Conservation (phyloP, 1,140 invertebrate genomes). For the Drosophila ambigua region DNA sequence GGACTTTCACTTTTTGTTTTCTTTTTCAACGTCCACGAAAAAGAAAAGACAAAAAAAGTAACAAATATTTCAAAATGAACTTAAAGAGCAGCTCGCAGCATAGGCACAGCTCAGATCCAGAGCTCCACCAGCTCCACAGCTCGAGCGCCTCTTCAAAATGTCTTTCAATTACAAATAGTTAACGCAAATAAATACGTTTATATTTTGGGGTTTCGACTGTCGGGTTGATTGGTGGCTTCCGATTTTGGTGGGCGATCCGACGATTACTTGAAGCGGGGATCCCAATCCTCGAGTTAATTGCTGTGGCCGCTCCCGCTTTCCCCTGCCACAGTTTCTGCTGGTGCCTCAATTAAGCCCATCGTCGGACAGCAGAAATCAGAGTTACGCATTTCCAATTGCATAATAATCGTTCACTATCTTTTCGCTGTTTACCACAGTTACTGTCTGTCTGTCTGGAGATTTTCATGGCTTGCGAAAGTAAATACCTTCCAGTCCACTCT, state of each 20-base stretch:
- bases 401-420: constrained; percentile 44
- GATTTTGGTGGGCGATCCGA: constrained; percentile 34
- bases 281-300: constrained; percentile 45
- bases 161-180: constrained; percentile 47
- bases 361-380: constrained; percentile 40
- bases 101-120: neutral
- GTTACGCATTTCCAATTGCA: constrained; percentile 76
- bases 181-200: constrained; percentile 53
- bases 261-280: constrained; percentile 33
- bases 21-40: constrained; percentile 36
- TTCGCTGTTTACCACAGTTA: constrained; percentile 5
- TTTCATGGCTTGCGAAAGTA: constrained; percentile 74
- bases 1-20: constrained; percentile 79
- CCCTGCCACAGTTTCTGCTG: constrained; percentile 37
- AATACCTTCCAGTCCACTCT: constrained; percentile 53
- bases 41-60: constrained; percentile 18
- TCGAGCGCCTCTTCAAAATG: constrained; percentile 12
- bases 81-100: constrained; percentile 18
- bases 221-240: constrained; percentile 38
- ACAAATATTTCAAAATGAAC: constrained; percentile 49
- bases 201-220: constrained; percentile 5
- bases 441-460: constrained; percentile 36
- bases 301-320: constrained; percentile 31
- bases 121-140: too few relatives aligned
- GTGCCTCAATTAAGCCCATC: constrained; percentile 58